Conservation (phyloP, 1,140 invertebrate species). For the Oppia nitens region DNA sequence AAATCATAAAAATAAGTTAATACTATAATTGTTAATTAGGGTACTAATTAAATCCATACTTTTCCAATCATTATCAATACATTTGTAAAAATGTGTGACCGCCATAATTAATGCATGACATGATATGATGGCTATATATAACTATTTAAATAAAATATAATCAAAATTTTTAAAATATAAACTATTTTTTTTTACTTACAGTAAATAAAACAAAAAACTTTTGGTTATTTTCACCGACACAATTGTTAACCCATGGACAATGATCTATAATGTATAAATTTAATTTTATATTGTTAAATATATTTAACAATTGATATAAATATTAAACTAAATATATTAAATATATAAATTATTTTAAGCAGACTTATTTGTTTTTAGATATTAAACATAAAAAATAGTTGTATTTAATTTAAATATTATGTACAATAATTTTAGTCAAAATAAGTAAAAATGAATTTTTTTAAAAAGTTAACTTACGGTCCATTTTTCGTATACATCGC, state of each 20-base stretch:
- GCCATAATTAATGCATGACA: slow-evolving; percentile 79
- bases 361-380: too few relatives aligned
- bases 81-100: slow-evolving; percentile 82
- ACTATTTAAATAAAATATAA: slow-evolving; percentile 43
- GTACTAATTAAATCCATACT: slow-evolving; percentile 25
- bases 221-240: slow-evolving; percentile 98
- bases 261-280: slow-evolving; percentile 27
- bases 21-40: neutral
- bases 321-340: neutral
- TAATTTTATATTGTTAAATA: too few relatives aligned
- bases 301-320: too few relatives aligned
- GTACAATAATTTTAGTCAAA: too few relatives aligned
- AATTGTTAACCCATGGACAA: slow-evolving; percentile 98
- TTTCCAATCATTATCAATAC: slow-evolving; percentile 84
- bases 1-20: neutral
- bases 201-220: slow-evolving; percentile 73
- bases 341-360: neutral
- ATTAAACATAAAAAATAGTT: too few relatives aligned
- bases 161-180: slow-evolving; percentile 8
- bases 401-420: too few relatives aligned
- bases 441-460: neutral
- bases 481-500: slow-evolving; percentile 94
- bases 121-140: slow-evolving; percentile 93
- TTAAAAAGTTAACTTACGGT: slow-evolving; percentile 35
- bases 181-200: slow-evolving; percentile 1